phyloP scores from a whole-genome alignment of 2,797 vertebrate species.

The Smutsia gigantea region DNA sequence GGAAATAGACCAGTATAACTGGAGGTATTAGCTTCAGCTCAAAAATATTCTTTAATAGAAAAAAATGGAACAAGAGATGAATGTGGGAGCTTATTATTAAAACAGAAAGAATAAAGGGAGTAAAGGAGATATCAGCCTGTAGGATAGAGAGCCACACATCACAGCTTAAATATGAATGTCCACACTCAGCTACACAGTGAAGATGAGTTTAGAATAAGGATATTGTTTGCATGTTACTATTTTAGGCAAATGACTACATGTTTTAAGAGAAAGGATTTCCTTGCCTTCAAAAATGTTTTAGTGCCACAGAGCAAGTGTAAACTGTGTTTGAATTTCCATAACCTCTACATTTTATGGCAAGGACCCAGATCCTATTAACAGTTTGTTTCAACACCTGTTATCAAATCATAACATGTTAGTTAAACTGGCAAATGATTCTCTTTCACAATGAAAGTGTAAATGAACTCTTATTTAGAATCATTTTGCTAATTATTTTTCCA shows the following conservation, averaged over 20 bases:
- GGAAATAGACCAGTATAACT: not conserved
- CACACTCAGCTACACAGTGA: not conserved
- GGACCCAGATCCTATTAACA: conserved; percentile 62
- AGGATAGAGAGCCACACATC: not conserved
- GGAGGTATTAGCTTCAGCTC: not conserved
- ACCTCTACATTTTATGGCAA: conserved; percentile 68
- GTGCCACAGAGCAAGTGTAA: conserved; percentile 52
- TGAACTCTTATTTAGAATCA: conserved; percentile 62
- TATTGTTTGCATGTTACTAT: not conserved
- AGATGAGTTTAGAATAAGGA: not conserved
- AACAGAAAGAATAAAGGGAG: not conserved
- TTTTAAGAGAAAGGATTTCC: conserved; percentile 52
- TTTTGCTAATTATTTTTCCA: conserved; percentile 64
- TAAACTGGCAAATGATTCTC: conserved; percentile 64
- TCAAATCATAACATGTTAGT: conserved; percentile 77
- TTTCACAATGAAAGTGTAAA: conserved; percentile 64
- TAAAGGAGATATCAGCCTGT: not conserved
- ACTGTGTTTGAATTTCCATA: conserved; percentile 71
- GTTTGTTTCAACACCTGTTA: conserved; percentile 75
- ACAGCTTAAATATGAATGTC: not conserved
- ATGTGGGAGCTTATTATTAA: not conserved
- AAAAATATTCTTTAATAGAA: not conserved
- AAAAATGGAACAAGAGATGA: not conserved
- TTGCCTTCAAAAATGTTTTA: conserved; percentile 59
- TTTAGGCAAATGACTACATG: conserved; percentile 34